Evolutionary conservation across 2,888 invertebrate species (phyloP), one percentile per base, ranked within the genome.

Genomic region (Holacanthella duospinosa): DNA sequence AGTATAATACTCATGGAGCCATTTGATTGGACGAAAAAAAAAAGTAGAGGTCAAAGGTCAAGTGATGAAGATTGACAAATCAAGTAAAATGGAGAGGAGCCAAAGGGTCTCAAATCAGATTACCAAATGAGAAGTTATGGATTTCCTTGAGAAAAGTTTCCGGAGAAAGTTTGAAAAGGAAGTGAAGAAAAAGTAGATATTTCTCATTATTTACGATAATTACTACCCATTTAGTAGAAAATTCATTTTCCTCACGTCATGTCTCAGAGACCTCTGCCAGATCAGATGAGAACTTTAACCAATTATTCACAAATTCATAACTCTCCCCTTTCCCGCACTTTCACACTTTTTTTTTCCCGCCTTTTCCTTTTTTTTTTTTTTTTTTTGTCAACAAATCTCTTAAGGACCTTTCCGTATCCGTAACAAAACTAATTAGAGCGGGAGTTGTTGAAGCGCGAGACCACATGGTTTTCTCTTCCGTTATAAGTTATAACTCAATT

Each of bases 121-220:
- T 71, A 71, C 68, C 69, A 69, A 68, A 69, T 69, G 65, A 69
- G 67, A 68, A 70, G 66, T 72, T 68, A 72, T 69, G 69, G 66
- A 65, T 66, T 64, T 48, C 6, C 68, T 61, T 66, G 59, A 55
- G 56, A 64, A 67, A 67, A 67, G 60, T 67, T 66, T 66, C 56
- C 61, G 61, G 19, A 25, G 54, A 59, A 59, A 65, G 62, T 62
- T 62, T 64, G 66, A 61, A 66, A 68, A 58, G 62, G 65, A 66
- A 64, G 62, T 63, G 65, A 61, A 63, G 65, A 62, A 64, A 66
- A 66, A 64, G 63, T 64, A 63, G 67, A 64, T 60, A 55, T 43
- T 44, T 16, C 65, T 68, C 58, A 69, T 71, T 72, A 72, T 72
- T 72, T 72, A 72, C 69, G 72, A 71, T 71, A 71, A 70, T 72